A percentile compares a stretch with the other conserved stretches of the same genome.
Conservation (phyloP, 1,140 invertebrate genomes). For the Anoplolepis gracilipes region DNA sequence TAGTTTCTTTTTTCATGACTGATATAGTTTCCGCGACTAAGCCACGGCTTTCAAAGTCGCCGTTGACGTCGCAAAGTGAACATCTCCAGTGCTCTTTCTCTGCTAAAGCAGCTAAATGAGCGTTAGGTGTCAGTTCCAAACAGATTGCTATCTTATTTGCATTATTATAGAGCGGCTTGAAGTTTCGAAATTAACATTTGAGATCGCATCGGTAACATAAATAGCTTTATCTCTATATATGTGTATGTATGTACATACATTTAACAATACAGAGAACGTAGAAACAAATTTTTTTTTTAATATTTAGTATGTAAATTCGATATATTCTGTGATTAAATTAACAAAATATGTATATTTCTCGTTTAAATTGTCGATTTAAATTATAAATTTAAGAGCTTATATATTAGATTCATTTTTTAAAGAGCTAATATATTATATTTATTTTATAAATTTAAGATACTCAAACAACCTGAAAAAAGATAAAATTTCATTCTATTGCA, state of each 20-base stretch:
- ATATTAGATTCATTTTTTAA: too few species aligned
- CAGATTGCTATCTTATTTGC: slow-evolving; percentile 39
- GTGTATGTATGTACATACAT: too few species aligned
- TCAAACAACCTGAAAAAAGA: background rate
- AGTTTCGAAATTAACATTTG: slow-evolving; percentile 58
- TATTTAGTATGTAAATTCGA: background rate
- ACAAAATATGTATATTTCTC: background rate
- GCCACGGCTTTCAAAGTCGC: background rate
- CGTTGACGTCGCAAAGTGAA: background rate
- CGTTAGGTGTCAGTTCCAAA: slow-evolving; percentile 51
- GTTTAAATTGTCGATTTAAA: background rate
- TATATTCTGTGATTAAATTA: slow-evolving; percentile 27
- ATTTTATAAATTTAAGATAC: background rate
- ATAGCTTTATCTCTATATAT: background rate
- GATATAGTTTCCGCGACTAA: slow-evolving; percentile 31
- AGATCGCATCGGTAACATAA: slow-evolving; percentile 16
- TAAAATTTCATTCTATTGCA: background rate
- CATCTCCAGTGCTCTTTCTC: background rate
- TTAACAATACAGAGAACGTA: background rate
- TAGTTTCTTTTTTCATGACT: slow-evolving; percentile 25
- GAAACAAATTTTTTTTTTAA: slow-evolving; percentile 37
- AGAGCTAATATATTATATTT: too few species aligned
- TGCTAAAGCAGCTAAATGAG: background rate
- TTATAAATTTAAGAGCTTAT: slow-evolving; percentile 2
- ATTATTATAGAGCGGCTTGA: slow-evolving; percentile 34